Evolutionary conservation across 2,888 invertebrate genomes (phyloP), one percentile per base, ranked within the genome.

Genomic region (Platycheirus rosarum): DNA sequence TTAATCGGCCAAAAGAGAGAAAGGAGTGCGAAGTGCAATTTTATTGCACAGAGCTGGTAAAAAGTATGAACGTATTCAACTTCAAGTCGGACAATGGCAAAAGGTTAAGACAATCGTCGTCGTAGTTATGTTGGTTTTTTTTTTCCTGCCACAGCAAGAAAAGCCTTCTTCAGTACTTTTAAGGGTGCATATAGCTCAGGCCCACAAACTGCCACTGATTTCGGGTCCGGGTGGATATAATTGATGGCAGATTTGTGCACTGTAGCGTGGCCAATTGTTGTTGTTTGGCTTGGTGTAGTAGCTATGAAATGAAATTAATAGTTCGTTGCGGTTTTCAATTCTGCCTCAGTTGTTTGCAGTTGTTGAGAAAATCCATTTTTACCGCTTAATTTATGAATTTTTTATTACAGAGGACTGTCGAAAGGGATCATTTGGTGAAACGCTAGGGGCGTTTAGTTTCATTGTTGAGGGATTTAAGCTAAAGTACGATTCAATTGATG

Each of bases 371-470:
- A 69, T 79, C 79, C 55, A 66, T 51, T 79, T 79, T 75, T 79
- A 79, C 79, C 79, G 63, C 79, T 79, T 63, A 79, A 79, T 79
- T 79, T 79, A 79, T 79, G 75, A 75, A 75, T 79, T 79, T 79
- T 79, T 79, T 69, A 79, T 79, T 69, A 66, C 62, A 46, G 13
- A 69, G 62, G 69, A 29, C 69, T 63, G 75, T 37, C 79, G 79
- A 79, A 79, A 75, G 79, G 74, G 79, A 48, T 26, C 42, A 35
- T 48, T 69, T 49, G 68, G 63, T 49, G 79, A 69, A 69, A 79
- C 79, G 79, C 79, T 74, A 63, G n/a, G n/a, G n/a, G n/a, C 49
- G 20, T 49, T 62, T 26, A 20, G 49, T 37, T 49, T 53, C 32
- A 23, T 62, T 37, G 46, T 8, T 8, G 29, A 32, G 29, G 29